A percentile compares a stretch with the other conserved stretches of the same genome.
Evolutionary conservation across 2,113 vertebrate genomes (phyloP).

Genomic region (Ovis canadensis): DNA sequence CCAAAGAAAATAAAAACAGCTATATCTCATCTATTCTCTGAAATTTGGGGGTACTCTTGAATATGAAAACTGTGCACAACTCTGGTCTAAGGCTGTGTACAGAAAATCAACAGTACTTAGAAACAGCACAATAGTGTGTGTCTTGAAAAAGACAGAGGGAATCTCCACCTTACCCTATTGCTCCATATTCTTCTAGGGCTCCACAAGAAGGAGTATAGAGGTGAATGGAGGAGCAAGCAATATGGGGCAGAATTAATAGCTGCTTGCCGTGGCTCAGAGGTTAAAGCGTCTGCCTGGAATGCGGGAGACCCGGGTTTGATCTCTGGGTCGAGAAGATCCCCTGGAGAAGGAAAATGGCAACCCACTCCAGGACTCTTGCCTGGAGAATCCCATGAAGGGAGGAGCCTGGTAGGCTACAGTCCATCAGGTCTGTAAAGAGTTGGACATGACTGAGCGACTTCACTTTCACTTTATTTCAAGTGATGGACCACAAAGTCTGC

Average conservation of each 20-base stretch:
- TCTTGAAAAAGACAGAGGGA: background rate
- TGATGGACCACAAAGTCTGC: background rate
- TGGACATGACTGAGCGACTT: too few relatives aligned
- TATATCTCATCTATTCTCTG: background rate
- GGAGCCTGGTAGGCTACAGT: too few relatives aligned
- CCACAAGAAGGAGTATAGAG: background rate
- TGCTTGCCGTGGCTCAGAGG: background rate
- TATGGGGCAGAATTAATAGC: background rate
- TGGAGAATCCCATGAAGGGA: too few relatives aligned
- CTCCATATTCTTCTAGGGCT: background rate
- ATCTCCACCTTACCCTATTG: background rate
- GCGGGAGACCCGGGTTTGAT: rapidly evolving
- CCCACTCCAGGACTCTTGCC: too few relatives aligned
- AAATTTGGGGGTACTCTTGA: background rate
- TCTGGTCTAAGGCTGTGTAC: background rate
- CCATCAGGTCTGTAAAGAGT: too few relatives aligned
- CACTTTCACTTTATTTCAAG: background rate
- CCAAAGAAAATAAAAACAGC: background rate
- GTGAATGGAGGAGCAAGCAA: background rate
- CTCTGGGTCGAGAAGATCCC: too few relatives aligned
- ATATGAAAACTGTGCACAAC: background rate
- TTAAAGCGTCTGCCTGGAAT: too few relatives aligned
- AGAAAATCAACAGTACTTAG: background rate
- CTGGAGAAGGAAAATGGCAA: too few relatives aligned
- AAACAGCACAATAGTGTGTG: background rate